Conservation (phyloP, 2,888 invertebrate genomes). For the Andrena praecox region DNA sequence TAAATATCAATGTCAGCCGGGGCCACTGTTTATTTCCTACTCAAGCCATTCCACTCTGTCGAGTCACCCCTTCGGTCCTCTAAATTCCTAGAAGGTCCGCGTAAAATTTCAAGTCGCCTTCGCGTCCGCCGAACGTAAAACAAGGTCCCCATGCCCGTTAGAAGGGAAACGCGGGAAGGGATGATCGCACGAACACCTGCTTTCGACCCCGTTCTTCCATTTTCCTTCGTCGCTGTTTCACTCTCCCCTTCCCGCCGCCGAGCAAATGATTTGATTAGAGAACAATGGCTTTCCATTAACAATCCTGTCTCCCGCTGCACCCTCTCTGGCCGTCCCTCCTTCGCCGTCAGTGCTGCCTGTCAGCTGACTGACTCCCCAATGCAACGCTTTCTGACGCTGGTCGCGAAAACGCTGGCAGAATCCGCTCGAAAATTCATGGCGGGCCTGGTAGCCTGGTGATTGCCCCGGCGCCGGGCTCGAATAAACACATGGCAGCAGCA, state of each 20-base stretch:
- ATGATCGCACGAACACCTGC: constrained; percentile 61
- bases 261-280: constrained; percentile 85
- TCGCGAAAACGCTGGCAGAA: constrained; percentile 41
- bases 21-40: background rate
- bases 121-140: background rate
- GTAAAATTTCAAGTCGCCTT: background rate
- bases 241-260: constrained; percentile 72
- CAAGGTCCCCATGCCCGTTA: background rate
- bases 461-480: background rate
- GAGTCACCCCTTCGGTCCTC: background rate
- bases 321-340: constrained; percentile 54
- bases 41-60: background rate
- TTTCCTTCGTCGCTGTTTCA: constrained; percentile 46
- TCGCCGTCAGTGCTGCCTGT: constrained; percentile 73
- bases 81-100: background rate
- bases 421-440: constrained; percentile 68
- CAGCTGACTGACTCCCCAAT: constrained; percentile 76
- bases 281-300: constrained; percentile 85
- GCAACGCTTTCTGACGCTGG: constrained; percentile 48
- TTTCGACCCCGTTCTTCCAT: constrained; percentile 44
- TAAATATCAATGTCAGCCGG: background rate
- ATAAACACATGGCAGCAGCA: background rate
- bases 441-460: constrained; percentile 2
- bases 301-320: constrained; percentile 73
- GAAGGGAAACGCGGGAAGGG: constrained; percentile 2